A percentile compares a stretch with the other conserved stretches of the same genome.
Conservation (phyloP, 2,113 vertebrate species). For the Asarcornis scutulata region DNA sequence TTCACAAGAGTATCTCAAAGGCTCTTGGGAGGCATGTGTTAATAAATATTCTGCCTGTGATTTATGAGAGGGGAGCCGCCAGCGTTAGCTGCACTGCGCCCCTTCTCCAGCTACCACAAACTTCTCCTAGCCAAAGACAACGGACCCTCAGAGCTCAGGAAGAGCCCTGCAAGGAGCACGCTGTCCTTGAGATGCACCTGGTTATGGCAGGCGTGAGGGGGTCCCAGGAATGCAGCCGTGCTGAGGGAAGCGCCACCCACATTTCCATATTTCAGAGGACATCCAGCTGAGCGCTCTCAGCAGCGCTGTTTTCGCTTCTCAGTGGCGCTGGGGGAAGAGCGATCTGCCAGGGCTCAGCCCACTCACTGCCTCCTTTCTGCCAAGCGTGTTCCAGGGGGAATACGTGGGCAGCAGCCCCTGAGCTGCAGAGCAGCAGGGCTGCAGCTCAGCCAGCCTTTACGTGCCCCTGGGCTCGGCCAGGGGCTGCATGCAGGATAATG, state of each 20-base stretch:
- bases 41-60: not conserved
- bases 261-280: slow-evolving; percentile 6
- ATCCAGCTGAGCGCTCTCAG: slow-evolving; percentile 12
- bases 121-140: not conserved
- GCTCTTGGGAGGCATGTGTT: not conserved
- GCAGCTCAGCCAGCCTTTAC: not conserved
- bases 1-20: not conserved
- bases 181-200: not conserved
- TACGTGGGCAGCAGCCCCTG: not conserved
- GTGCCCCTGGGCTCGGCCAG: not conserved
- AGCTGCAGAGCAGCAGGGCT: not conserved
- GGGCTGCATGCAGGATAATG: not conserved
- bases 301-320: not conserved
- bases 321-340: slow-evolving; percentile 30
- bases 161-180: not conserved
- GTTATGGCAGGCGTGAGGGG: not conserved
- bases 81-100: not conserved
- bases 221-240: not conserved
- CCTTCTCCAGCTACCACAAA: not conserved
- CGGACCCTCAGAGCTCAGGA: not conserved
- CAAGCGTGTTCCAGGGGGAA: not conserved
- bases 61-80: rapidly evolving
- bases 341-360: slow-evolving; percentile 48
- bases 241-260: not conserved
- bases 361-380: slow-evolving; percentile 39